phyloP scores from a whole-genome alignment of 2,797 vertebrate species.

The Myoxocephalus aenaeus region DNA sequence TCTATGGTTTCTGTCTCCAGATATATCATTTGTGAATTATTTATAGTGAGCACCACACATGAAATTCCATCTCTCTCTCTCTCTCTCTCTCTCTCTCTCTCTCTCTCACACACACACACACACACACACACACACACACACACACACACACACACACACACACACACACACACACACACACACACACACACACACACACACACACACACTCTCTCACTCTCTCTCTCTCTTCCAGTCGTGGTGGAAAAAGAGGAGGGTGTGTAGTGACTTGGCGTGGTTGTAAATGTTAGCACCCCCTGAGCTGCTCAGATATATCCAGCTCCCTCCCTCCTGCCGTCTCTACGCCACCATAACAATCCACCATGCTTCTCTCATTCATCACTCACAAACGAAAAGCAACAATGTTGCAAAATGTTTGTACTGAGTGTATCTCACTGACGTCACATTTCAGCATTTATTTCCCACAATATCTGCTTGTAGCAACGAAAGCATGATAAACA shows the following conservation, averaged over 20 bases:
- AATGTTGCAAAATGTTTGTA: background rate
- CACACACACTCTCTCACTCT: background rate
- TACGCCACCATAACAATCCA: background rate
- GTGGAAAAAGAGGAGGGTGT: conserved; percentile 70
- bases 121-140: background rate
- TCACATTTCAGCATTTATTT: background rate
- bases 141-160: background rate
- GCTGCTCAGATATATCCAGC: conserved; percentile 65
- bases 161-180: background rate
- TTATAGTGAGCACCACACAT: background rate
- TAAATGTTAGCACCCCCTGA: conserved; percentile 66
- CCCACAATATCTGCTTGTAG: background rate
- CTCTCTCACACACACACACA: conserved; percentile 1
- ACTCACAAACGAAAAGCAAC: background rate
- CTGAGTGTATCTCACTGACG: background rate
- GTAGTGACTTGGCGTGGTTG: conserved; percentile 41
- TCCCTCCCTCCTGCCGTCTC: conserved; percentile 20
- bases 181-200: conserved; percentile 1
- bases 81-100: too few relatives aligned
- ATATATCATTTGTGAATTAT: background rate
- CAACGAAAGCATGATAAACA: background rate
- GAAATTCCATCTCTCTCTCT: background rate
- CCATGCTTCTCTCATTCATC: background rate
- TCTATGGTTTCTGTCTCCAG: too few relatives aligned
- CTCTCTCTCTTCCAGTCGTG: background rate